phyloP scores from a whole-genome alignment of 2,888 invertebrate species.

The Campaea margaritaria region DNA sequence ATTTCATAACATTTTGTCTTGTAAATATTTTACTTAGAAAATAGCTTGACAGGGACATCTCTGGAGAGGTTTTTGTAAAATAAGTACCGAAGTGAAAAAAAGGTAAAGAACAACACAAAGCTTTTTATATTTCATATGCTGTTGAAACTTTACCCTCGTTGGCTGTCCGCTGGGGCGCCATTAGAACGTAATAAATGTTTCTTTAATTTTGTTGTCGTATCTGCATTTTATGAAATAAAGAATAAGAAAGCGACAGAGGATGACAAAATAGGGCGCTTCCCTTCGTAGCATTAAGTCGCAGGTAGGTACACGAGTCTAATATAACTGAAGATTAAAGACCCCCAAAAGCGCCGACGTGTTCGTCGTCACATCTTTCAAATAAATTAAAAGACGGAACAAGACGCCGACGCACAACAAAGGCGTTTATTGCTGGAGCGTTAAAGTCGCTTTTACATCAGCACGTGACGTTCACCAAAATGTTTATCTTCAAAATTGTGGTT shows the following conservation, averaged over 20 bases:
- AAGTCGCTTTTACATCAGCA: conserved; percentile 51
- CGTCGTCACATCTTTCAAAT: conserved; percentile 60
- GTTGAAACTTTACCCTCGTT: conserved; percentile 24
- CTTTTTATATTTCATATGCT: conserved; percentile 21
- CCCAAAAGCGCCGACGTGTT: conserved; percentile 59
- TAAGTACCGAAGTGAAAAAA: conserved; percentile 21
- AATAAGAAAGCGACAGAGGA: conserved; percentile 16
- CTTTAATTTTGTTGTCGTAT: conserved; percentile 24
- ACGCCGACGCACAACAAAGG: conserved; percentile 49
- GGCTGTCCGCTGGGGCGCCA: conserved; percentile 12
- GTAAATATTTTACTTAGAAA: conserved; percentile 8
- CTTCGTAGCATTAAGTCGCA: conserved; percentile 34
- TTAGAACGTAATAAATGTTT: conserved; percentile 26
- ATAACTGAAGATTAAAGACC: conserved; percentile 63
- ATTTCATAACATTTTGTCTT: conserved; percentile 12
- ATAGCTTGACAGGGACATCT: conserved; percentile 8
- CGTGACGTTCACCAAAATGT: conserved; percentile 52
- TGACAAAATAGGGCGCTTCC: conserved; percentile 21
- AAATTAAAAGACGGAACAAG: conserved; percentile 64
- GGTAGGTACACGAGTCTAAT: conserved; percentile 51
- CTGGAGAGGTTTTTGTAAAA: conserved; percentile 17
- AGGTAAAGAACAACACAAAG: conserved; percentile 24
- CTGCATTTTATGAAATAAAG: conserved; percentile 25
- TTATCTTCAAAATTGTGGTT: conserved; percentile 61
- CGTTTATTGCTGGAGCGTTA: conserved; percentile 47